Conservation (phyloP, 2,113 vertebrate species). For the Marmota flaviventris region DNA sequence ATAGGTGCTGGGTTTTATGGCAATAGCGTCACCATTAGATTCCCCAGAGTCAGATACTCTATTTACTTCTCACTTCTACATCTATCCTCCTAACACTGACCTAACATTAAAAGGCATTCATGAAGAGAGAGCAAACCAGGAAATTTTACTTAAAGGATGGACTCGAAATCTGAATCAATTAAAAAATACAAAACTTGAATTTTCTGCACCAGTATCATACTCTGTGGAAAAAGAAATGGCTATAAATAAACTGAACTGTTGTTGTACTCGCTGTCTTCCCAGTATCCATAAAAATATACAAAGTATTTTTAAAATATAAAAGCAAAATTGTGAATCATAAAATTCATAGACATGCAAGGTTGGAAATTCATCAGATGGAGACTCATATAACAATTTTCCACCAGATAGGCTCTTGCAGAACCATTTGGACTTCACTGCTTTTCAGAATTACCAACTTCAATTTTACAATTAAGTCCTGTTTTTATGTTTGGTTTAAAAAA, state of each 20-base stretch:
- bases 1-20: not conserved
- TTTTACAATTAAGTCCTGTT: not conserved
- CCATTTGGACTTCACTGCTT: not conserved
- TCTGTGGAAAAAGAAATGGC: not conserved
- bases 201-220: not conserved
- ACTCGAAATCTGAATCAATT: not conserved
- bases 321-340: not conserved
- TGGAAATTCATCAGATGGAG: not conserved
- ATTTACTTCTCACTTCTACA: not conserved
- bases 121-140: not conserved
- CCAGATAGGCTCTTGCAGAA: not conserved
- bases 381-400: accelerated
- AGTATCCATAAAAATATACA: not conserved
- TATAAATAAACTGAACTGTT: not conserved
- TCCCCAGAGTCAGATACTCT: not conserved
- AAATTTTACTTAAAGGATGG: not conserved
- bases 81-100: not conserved
- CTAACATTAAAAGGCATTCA: not conserved
- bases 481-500: not conserved
- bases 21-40: not conserved
- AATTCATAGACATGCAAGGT: not conserved
- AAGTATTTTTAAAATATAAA: not conserved
- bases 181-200: not conserved
- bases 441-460: not conserved
- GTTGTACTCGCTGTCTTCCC: not conserved